These are phyloP conservation scores for Siniperca scherzeri DNA, from an alignment of 2,797 vertebrate genomes.

Conservation along the genomic window DNA sequence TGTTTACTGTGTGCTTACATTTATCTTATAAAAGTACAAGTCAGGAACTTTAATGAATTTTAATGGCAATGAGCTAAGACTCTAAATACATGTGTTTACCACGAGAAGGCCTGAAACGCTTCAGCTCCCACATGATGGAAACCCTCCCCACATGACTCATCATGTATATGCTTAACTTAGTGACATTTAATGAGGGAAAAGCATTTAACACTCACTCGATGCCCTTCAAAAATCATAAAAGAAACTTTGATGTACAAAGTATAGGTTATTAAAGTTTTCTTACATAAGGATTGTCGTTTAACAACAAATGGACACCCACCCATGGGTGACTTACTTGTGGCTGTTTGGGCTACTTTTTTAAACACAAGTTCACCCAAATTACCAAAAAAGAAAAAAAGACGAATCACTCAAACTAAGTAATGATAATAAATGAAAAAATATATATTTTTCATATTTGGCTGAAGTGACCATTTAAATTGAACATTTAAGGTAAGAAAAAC, in stretches of 20 bases:
- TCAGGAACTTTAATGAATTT: slow-evolving; percentile 37
- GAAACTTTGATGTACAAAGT: slow-evolving; percentile 58
- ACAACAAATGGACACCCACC: slow-evolving; percentile 36
- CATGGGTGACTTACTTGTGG: slow-evolving; percentile 8
- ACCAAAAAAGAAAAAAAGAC: background rate
- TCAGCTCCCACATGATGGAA: slow-evolving; percentile 37
- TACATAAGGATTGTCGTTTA: slow-evolving; percentile 44
- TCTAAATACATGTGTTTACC: slow-evolving; percentile 34
- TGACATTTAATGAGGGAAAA: slow-evolving; percentile 67
- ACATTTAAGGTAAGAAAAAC: background rate
- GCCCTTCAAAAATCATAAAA: slow-evolving; percentile 39
- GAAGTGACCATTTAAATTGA: background rate
- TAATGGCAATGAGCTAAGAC: slow-evolving; percentile 44
- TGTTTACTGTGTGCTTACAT: slow-evolving; percentile 10
- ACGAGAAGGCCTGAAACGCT: slow-evolving; percentile 5
- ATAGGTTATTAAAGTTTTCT: slow-evolving; percentile 48
- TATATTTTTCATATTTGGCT: background rate
- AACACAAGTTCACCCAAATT: background rate
- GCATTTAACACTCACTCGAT: slow-evolving; percentile 57
- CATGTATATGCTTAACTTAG: slow-evolving; percentile 41
- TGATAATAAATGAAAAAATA: no score
- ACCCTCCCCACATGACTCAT: slow-evolving; percentile 64
- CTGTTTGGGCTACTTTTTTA: slow-evolving; percentile 12
- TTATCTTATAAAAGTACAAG: slow-evolving; percentile 32
- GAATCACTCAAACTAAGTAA: no score